Evolutionary conservation across 2,113 vertebrate genomes (phyloP).

Genomic region (cattle (Bos taurus)): ARS-UCD2.0 NC_037340.1:55450501-55451000

Average conservation of each 20-base stretch:
- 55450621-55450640: background rate
- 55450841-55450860: fast-evolving
- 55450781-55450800: fast-evolving
- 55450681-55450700: background rate
- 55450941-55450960: background rate
- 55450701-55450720: fast-evolving
- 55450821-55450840: fast-evolving
- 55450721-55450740: fast-evolving
- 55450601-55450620: fast-evolving
- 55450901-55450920: background rate
- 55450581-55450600: fast-evolving
- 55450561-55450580: fast-evolving
- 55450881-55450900: fast-evolving
- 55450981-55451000: fast-evolving
- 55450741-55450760: background rate
- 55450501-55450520: fast-evolving
- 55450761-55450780: fast-evolving
- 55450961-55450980: too few species aligned
- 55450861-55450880: too few species aligned
- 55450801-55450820: fast-evolving
- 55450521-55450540: fast-evolving
- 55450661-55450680: fast-evolving
- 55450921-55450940: fast-evolving
- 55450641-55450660: fast-evolving
- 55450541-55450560: fast-evolving